phyloP scores from a whole-genome alignment of 1,140 invertebrate genomes.

The Neuroterus valhalla region DNA sequence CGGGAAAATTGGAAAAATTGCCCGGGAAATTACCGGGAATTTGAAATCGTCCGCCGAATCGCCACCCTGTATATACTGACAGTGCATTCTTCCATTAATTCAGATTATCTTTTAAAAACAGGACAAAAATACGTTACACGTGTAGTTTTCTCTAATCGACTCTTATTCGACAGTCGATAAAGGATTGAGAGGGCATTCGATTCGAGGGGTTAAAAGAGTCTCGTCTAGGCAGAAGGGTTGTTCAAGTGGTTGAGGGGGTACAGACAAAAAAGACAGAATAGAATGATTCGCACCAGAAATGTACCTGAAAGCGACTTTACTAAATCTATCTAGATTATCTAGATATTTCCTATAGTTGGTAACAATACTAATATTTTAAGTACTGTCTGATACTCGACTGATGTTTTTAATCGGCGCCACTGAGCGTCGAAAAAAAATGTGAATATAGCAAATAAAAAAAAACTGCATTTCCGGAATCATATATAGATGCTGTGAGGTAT shows the following conservation, averaged over 20 bases:
- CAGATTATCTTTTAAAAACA: conserved; percentile 3
- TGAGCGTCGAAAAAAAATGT: background rate
- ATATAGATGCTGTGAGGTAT: background rate
- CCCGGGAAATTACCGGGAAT: no score
- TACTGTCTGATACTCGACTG: background rate
- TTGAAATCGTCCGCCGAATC: no score
- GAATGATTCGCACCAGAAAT: conserved; percentile 21
- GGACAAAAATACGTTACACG: conserved; percentile 25
- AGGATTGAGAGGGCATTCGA: conserved; percentile 18
- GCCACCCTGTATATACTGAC: background rate
- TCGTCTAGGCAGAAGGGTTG: conserved; percentile 26
- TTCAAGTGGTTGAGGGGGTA: background rate
- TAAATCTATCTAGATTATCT: background rate
- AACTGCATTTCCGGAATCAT: conserved; percentile 56
- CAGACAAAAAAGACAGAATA: conserved; percentile 10
- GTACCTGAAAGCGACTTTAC: background rate
- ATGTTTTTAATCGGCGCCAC: background rate
- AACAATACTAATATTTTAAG: conserved; percentile 10
- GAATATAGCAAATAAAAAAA: conserved; percentile 46
- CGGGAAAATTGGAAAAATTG: no score
- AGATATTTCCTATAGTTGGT: no score
- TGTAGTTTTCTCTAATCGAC: conserved; percentile 51
- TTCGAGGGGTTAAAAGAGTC: background rate
- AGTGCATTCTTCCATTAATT: background rate
- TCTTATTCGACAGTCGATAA: conserved; percentile 39